Percentiles rank a stretch among this genome's conserved stretches.
phyloP scores from a whole-genome alignment of 2,113 vertebrate genomes.

The Cheirogaleus medius region DNA sequence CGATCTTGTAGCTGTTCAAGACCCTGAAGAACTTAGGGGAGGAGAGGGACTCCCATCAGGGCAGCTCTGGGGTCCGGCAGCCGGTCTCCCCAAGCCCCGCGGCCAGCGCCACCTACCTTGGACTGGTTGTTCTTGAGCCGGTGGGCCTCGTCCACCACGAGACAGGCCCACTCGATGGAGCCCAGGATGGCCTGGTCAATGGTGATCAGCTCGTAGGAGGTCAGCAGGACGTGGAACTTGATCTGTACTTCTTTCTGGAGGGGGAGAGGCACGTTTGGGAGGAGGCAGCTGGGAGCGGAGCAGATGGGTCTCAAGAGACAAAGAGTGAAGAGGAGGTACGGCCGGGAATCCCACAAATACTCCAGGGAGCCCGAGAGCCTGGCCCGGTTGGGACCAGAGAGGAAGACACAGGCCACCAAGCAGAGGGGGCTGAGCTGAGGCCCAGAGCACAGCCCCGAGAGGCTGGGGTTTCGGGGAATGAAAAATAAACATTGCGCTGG shows the following conservation, averaged over 20 bases:
- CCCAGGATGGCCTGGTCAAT: slow-evolving; percentile 97
- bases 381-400: neutral
- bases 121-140: slow-evolving; percentile 99
- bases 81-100: fast-evolving
- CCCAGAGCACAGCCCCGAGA: neutral
- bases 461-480: neutral
- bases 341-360: neutral
- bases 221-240: slow-evolving; percentile 98
- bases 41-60: neutral
- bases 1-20: slow-evolving; percentile 98
- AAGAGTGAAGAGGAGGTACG: neutral
- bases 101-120: slow-evolving; percentile 86
- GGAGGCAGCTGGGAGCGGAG: neutral
- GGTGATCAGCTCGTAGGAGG: slow-evolving; percentile 98
- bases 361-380: neutral
- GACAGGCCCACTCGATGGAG: slow-evolving; percentile 96
- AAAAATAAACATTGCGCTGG: neutral
- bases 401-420: fast-evolving
- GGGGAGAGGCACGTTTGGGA: neutral
- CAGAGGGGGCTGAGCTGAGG: neutral
- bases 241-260: slow-evolving; percentile 96
- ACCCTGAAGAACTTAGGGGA: slow-evolving; percentile 95
- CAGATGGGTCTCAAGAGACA: neutral
- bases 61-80: fast-evolving
- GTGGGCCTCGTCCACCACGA: slow-evolving; percentile 98